Percentiles rank a stretch among this genome's conserved stretches.
Conservation (phyloP, 1,140 invertebrate genomes). For the Brachionus manjavacas region DNA sequence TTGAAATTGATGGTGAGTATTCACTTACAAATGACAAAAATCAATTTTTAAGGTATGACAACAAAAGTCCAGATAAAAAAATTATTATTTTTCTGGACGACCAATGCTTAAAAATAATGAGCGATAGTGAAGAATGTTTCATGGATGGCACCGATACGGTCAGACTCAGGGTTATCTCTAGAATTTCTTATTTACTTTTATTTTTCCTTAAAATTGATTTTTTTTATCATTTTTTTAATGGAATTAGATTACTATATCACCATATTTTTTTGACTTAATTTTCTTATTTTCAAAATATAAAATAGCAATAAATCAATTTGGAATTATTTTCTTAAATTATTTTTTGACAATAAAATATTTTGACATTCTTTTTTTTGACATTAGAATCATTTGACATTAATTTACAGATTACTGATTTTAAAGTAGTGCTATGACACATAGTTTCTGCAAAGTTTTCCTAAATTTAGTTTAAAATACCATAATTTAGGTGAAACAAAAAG, state of each 20-base stretch:
- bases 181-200: not conserved
- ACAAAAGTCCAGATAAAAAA: not conserved
- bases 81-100: constrained; percentile 1
- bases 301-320: not conserved
- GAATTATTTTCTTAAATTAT: not conserved
- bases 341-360: no score
- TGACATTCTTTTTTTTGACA: no score
- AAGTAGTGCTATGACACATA: no score
- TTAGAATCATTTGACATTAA: not conserved
- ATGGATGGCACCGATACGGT: not conserved
- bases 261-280: not conserved
- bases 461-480: no score
- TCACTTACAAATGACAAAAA: not conserved
- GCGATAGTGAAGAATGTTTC: not conserved
- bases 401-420: no score
- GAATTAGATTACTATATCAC: not conserved
- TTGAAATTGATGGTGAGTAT: not conserved
- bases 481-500: no score
- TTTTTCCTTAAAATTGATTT: not conserved
- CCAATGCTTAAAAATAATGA: not conserved
- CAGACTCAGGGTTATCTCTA: not conserved
- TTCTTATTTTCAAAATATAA: not conserved
- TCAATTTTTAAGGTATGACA: not conserved
- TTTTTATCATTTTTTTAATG: not conserved
- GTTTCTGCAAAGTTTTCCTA: no score